Conservation (phyloP, 2,888 invertebrate species). For the Cantharis lateralis region DNA sequence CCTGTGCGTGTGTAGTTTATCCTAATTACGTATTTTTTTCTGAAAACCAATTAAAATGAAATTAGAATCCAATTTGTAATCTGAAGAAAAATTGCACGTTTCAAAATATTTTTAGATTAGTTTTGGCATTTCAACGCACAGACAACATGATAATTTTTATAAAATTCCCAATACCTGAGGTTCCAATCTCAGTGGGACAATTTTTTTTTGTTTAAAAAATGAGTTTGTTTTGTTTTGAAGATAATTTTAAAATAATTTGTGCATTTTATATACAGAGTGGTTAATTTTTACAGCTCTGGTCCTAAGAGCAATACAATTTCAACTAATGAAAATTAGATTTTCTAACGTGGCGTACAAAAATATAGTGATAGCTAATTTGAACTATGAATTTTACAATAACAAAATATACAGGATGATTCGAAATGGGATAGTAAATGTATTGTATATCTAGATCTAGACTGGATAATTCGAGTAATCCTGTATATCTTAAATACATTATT, state of each 20-base stretch:
- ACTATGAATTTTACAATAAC: conserved; percentile 25
- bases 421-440: background rate
- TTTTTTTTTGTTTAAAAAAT: background rate
- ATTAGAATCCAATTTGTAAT: background rate
- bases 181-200: background rate
- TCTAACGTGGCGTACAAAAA: conserved; percentile 31
- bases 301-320: conserved; percentile 20
- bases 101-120: background rate
- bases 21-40: background rate
- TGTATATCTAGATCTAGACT: background rate
- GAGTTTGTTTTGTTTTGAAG: background rate
- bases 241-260: background rate
- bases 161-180: background rate
- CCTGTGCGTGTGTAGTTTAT: background rate
- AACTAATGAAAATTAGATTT: conserved; percentile 12
- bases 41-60: background rate
- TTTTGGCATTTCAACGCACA: background rate
- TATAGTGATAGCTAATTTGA: conserved; percentile 33
- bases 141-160: background rate
- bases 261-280: background rate
- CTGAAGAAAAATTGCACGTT: background rate
- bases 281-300: background rate
- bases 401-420: conserved; percentile 5
- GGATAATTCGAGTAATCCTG: background rate
- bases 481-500: background rate